Percentiles rank a stretch among this genome's conserved stretches.
phyloP scores from a whole-genome alignment of 2,113 vertebrate species.

The Ploceus nigricollis region DNA sequence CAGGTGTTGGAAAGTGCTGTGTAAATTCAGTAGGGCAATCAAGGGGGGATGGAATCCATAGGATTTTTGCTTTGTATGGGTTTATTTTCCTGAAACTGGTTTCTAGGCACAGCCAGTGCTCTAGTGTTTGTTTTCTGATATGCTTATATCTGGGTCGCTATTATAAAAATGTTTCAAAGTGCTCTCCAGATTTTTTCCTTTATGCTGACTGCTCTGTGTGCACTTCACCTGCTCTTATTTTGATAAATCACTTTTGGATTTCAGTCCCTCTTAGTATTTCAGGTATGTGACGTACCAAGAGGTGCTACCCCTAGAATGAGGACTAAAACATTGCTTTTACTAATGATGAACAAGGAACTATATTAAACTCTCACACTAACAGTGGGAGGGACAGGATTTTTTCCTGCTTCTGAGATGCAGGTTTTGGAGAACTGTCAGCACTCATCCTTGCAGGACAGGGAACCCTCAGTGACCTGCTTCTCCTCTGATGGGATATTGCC shows the following conservation, averaged over 20 bases:
- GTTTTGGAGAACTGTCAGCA: background rate
- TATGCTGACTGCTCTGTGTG: background rate
- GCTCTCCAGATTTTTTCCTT: background rate
- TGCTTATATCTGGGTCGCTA: background rate
- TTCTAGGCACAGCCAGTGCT: background rate
- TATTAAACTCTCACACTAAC: background rate
- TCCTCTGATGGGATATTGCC: background rate
- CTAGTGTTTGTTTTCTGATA: background rate
- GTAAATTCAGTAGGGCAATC: background rate
- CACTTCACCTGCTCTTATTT: background rate
- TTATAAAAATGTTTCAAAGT: background rate
- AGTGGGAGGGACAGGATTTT: background rate
- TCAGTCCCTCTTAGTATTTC: background rate
- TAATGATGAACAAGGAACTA: background rate
- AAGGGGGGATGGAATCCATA: background rate
- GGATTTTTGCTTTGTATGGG: background rate
- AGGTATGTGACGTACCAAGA: background rate
- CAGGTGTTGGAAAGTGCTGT: background rate
- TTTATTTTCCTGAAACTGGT: background rate
- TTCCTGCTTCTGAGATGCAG: background rate
- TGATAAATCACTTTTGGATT: background rate
- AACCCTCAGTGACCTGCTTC: background rate
- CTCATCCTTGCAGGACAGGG: background rate
- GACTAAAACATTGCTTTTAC: background rate
- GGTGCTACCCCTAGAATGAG: background rate